Base-by-base conservation (phyloP, 2,113 vertebrate species). In the Telmatochromis brichardi region DNA sequence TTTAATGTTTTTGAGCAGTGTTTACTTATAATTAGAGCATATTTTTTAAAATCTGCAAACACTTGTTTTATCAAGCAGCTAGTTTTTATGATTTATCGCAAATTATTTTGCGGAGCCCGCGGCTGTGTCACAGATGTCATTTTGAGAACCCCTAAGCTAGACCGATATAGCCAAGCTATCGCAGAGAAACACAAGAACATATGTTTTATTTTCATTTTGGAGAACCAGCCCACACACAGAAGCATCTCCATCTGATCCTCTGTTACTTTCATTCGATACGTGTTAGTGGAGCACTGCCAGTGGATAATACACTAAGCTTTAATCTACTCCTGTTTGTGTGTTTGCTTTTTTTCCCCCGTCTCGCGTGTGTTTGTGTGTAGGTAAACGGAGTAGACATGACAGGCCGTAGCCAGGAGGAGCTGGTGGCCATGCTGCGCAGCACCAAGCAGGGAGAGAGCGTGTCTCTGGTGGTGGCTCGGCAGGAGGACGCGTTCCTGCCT, bases 361-460 rank as follows among this genome's bases (percentile, higher is more conserved):
- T 6, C 4, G 2, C 0, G 68, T 6, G 63, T 73, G 71, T 84
- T 26, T 89, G 78, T 84, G 58, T 86, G 45, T 58, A 99, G 98
- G 98, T 99, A 90, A 99, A 99, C 17, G 97, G 98, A 57, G 95
- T 96, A 71, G 98, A 99, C 91, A 97, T 99, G 95, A 96, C 95
- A 0, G 97, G 97, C 53, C 96, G 95, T 31, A 98, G 96, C 17
- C 99, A 99, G 93, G 99, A 99, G 86, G 98, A 99, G 54, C 97
- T 99, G 0, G 99, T 99, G 26, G 97, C 96, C 92, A 97, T 98
- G 97, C 94, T 99, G 94, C 97, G 99, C 84, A 97, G 98, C 94
- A 99, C 99, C 71, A 98, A 96, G 89, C 98, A 98, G 93, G 99
- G 99, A 2, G 98, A 99, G 87, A 96, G 92, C 0, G 98, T 98